phyloP scores from a whole-genome alignment of 37 sponge, comb jelly and placozoan species.

The Crambe crambe region DNA sequence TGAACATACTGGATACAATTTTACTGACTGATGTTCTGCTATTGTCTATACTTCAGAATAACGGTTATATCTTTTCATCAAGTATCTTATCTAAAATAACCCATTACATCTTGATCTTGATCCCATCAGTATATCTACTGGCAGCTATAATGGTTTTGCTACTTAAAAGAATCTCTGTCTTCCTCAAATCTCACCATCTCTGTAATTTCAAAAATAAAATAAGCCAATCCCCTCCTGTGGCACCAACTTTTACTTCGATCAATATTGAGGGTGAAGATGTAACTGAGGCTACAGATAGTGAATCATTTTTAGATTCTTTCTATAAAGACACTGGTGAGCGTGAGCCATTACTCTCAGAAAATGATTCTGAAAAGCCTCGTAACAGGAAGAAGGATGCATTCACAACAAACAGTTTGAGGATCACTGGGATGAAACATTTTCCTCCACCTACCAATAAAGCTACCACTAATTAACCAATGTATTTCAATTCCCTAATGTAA shows the following conservation, averaged over 20 bases:
- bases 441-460: neutral
- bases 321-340: neutral
- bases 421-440: neutral
- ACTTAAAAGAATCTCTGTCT: neutral
- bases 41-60: neutral
- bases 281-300: neutral
- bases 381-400: neutral
- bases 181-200: neutral
- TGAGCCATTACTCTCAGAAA: neutral
- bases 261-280: neutral
- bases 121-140: neutral
- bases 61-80: neutral
- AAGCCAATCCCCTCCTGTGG: no score
- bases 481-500: neutral
- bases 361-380: no score
- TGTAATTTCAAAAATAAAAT: neutral
- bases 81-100: neutral
- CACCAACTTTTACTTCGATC: neutral
- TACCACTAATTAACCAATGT: neutral
- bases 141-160: neutral
- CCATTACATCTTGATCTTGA: neutral
- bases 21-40: constrained; percentile 14
- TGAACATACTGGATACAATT: constrained; percentile 37
- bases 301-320: neutral
- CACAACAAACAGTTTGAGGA: neutral